Evolutionary conservation across 2,797 vertebrate species (phyloP).

Genomic region (Tachyglossus aculeatus): DNA sequence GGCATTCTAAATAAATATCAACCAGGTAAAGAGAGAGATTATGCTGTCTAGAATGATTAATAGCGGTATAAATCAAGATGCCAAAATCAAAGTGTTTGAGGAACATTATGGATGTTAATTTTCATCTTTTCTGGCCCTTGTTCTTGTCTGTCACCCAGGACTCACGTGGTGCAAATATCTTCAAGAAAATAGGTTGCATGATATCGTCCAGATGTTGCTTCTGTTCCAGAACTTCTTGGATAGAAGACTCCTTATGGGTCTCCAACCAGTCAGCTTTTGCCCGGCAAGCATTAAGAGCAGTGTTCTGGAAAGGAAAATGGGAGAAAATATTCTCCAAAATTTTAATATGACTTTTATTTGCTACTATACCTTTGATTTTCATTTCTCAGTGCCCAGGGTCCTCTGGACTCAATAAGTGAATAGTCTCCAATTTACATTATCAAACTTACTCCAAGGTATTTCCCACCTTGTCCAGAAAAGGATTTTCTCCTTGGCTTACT

Average conservation of each 20-base stretch:
- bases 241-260: constrained; percentile 58
- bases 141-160: constrained; percentile 7
- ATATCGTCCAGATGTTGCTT: constrained; percentile 71
- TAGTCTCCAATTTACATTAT: no score
- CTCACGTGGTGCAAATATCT: constrained; percentile 70
- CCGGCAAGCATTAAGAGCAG: constrained; percentile 62
- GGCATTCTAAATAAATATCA: no score
- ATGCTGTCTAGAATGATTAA: no score
- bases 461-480: no score
- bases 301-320: constrained; percentile 60
- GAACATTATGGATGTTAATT: background rate
- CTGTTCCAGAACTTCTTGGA: constrained; percentile 73
- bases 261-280: constrained; percentile 78
- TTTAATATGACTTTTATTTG: no score
- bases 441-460: no score
- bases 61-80: background rate
- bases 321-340: background rate
- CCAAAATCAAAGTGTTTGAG: background rate
- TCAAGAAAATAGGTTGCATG: constrained; percentile 72
- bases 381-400: no score
- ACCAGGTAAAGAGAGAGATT: no score
- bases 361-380: no score
- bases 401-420: no score
- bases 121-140: background rate
- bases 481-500: no score